These are phyloP conservation scores for Hoplias malabaricus DNA, from an alignment of 2,113 vertebrate species.

Conservation along the genomic window DNA sequence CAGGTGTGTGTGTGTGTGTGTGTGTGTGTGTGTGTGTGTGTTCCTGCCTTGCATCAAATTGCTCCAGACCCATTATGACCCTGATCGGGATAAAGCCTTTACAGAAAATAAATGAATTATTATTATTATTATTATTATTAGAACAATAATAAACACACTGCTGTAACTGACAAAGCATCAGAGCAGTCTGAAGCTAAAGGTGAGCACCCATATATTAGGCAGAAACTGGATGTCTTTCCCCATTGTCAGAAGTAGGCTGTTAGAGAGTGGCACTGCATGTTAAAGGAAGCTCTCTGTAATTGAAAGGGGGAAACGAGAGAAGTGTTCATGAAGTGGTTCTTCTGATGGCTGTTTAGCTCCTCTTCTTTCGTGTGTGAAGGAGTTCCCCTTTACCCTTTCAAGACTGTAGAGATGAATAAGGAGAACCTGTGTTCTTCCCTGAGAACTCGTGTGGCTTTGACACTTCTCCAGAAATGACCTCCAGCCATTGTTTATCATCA, in stretches of 20 bases:
- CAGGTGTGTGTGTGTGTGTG: too few species aligned
- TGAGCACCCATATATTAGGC: background rate
- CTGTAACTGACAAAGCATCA: too few species aligned
- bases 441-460: constrained; percentile 34
- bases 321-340: constrained; percentile 47
- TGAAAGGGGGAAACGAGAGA: constrained; percentile 42
- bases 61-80: too few species aligned
- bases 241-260: constrained; percentile 19
- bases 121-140: background rate
- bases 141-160: too few species aligned
- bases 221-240: constrained; percentile 19
- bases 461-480: constrained; percentile 51
- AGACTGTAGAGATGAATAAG: constrained; percentile 47
- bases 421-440: constrained; percentile 51
- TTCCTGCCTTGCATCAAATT: too few species aligned
- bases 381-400: constrained; percentile 56
- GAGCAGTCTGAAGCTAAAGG: background rate
- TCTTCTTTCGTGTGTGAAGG: constrained; percentile 51
- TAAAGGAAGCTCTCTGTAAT: constrained; percentile 43
- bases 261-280: constrained; percentile 24
- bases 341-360: constrained; percentile 36
- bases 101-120: background rate
- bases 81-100: background rate
- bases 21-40: too few species aligned
- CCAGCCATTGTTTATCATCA: constrained; percentile 31